phyloP scores from a whole-genome alignment of 2,113 vertebrate genomes.

The Lycocorax pyrrhopterus region DNA sequence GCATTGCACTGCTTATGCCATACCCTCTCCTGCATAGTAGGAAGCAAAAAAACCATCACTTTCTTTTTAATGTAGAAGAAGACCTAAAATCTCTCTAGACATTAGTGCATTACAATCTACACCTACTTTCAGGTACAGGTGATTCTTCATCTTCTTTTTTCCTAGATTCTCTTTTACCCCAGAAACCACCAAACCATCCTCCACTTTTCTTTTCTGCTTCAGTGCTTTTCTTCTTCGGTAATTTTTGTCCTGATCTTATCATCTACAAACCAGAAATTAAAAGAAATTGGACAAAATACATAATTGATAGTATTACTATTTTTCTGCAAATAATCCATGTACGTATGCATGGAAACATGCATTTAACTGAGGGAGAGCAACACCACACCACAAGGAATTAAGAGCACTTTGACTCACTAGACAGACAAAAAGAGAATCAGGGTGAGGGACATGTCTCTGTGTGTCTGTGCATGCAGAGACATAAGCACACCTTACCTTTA shows the following conservation, averaged over 20 bases:
- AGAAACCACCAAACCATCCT: constrained; percentile 88
- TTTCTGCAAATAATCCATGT: not conserved
- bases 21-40: not conserved
- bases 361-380: not conserved
- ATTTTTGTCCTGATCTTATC: constrained; percentile 88
- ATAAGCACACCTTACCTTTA: not conserved
- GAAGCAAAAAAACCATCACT: not conserved
- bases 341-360: not conserved
- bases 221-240: constrained; percentile 78
- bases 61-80: not conserved
- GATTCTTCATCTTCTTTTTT: constrained; percentile 84
- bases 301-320: not conserved
- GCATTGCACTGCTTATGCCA: not conserved
- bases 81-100: not conserved
- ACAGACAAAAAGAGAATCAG: not conserved
- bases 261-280: constrained; percentile 70
- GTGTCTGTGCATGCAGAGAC: not conserved
- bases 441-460: not conserved
- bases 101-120: not conserved
- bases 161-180: constrained; percentile 82
- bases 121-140: constrained; percentile 80
- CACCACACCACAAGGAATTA: not conserved
- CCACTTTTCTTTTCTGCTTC: constrained; percentile 80
- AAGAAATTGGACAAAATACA: not conserved
- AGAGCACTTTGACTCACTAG: not conserved